phyloP scores from a whole-genome alignment of 2,113 vertebrate genomes.

The Salvelinus sp. region DNA sequence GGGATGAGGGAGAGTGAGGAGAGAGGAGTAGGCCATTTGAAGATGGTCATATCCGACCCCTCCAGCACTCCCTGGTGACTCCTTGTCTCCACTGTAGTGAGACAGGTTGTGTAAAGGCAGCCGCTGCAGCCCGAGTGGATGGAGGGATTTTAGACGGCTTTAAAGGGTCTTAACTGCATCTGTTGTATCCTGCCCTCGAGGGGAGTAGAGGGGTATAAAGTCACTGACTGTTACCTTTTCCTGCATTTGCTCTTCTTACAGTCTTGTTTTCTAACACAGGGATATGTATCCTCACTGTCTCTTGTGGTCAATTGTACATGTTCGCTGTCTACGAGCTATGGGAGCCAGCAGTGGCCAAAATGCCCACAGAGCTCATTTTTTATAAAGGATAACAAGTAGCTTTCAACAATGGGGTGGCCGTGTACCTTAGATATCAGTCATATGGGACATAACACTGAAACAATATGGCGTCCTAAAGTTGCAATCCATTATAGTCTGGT shows the following conservation, averaged over 20 bases:
- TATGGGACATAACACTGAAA: background rate
- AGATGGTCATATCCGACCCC: background rate
- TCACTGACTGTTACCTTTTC: constrained; percentile 25
- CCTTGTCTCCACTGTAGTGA: background rate
- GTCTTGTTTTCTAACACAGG: constrained; percentile 1
- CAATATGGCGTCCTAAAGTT: background rate
- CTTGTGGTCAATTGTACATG: constrained; percentile 12
- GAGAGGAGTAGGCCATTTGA: background rate
- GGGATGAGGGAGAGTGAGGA: background rate
- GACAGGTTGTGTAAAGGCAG: background rate
- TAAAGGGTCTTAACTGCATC: constrained; percentile 33
- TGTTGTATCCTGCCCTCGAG: constrained; percentile 36
- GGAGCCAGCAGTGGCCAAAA: background rate
- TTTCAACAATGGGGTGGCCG: constrained; percentile 4
- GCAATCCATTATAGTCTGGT: constrained; percentile 3
- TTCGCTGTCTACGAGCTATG: background rate
- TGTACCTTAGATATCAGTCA: background rate
- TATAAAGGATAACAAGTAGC: background rate
- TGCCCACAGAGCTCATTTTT: background rate
- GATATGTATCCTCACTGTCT: background rate
- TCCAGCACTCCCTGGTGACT: background rate
- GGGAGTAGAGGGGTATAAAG: constrained; percentile 4
- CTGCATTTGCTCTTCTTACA: background rate
- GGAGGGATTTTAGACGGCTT: constrained; percentile 38
- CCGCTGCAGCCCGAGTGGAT: background rate